Evolutionary conservation across 2,888 invertebrate genomes (phyloP).

Genomic region (Tridacna crocea): DNA sequence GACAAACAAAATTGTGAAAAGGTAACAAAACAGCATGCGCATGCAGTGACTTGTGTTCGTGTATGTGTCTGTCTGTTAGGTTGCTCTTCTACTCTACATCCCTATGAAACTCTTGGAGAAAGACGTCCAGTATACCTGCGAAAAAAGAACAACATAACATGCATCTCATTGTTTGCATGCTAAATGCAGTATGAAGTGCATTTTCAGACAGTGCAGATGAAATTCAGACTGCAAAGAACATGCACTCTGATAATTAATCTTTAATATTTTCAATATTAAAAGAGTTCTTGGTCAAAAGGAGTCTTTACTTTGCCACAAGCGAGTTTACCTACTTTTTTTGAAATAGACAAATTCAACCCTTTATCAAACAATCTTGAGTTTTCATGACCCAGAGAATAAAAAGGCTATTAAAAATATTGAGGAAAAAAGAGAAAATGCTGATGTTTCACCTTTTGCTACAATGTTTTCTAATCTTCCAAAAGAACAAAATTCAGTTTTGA

Average conservation of each 20-base stretch:
- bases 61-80: neutral
- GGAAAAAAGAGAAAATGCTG: neutral
- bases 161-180: no score
- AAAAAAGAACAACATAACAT: neutral
- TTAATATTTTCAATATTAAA: no score
- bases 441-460: neutral
- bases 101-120: slow-evolving; percentile 35
- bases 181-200: no score
- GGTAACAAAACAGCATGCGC: neutral
- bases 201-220: no score
- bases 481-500: neutral
- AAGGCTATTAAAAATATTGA: neutral
- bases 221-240: no score
- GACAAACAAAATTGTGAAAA: neutral
- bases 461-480: neutral
- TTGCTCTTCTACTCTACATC: neutral
- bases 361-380: no score
- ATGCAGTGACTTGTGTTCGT: neutral
- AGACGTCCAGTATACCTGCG: slow-evolving; percentile 40
- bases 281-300: no score
- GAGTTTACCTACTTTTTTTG: no score
- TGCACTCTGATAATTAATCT: no score
- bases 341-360: no score
- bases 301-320: no score
- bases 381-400: no score